Evolutionary conservation across 2,113 vertebrate species (phyloP).

Genomic region (Myrmecobius fasciatus): DNA sequence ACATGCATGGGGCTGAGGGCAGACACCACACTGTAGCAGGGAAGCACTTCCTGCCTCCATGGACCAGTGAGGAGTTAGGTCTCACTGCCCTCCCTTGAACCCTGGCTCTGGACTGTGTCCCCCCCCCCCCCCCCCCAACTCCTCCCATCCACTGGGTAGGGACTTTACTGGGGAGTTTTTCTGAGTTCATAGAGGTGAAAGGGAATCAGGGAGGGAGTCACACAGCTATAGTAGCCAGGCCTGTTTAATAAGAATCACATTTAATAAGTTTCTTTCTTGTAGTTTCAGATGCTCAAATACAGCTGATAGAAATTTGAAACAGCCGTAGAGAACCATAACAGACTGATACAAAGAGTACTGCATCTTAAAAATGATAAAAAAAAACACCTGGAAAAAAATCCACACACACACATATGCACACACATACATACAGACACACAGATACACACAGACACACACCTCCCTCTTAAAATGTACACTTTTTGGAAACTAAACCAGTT

Average conservation of each 20-base stretch:
- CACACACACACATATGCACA: conserved; percentile 77
- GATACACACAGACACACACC: conserved; percentile 65
- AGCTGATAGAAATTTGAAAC: conserved; percentile 89
- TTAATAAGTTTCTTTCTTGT: conserved; percentile 88
- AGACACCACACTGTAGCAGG: conserved; percentile 1
- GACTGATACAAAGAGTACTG: conserved; percentile 89
- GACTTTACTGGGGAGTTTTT: conserved; percentile 21
- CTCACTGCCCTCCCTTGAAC: conserved; percentile 11
- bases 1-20: conserved; percentile 31
- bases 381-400: conserved; percentile 86
- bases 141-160: conserved; percentile 21
- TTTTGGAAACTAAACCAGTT: conserved; percentile 86
- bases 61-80: neutral
- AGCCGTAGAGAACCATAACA: conserved; percentile 87
- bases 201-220: conserved; percentile 66
- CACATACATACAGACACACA: too few species aligned
- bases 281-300: conserved; percentile 87
- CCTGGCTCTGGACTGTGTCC: conserved; percentile 5
- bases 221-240: conserved; percentile 85
- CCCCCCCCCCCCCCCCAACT: neutral
- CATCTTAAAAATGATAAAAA: conserved; percentile 89
- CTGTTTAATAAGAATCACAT: conserved; percentile 88
- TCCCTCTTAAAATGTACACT: conserved; percentile 86
- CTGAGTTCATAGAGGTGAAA: neutral
- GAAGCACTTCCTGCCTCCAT: conserved; percentile 16